Conservation (phyloP, 1,140 invertebrate genomes). For the Oreohelix idahoensis region DNA sequence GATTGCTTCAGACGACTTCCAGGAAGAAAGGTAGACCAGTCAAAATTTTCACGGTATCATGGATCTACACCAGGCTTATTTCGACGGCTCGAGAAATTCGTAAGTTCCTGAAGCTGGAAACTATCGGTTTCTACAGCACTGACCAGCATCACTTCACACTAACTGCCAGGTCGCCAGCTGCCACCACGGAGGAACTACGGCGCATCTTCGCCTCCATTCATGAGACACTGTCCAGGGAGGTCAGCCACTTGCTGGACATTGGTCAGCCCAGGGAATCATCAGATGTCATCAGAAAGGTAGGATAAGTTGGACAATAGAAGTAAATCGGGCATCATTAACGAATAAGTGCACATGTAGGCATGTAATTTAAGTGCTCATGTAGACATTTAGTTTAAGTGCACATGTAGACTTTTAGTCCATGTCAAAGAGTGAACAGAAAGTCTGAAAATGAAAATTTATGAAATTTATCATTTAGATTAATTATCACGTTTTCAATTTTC, state of each 20-base stretch:
- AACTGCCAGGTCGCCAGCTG: not conserved
- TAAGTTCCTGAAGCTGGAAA: slow-evolving; percentile 24
- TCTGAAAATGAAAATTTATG: too few relatives aligned
- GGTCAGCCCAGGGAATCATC: not conserved
- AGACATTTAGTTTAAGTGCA: too few relatives aligned
- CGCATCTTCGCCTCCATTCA: slow-evolving; percentile 18
- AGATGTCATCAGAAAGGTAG: slow-evolving; percentile 35
- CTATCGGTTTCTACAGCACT: slow-evolving; percentile 11
- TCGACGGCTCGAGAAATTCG: slow-evolving; percentile 28
- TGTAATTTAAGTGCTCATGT: too few relatives aligned
- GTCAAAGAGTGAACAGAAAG: too few relatives aligned
- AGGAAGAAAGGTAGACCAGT: slow-evolving; percentile 30
- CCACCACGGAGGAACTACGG: slow-evolving; percentile 30
- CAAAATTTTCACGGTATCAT: not conserved
- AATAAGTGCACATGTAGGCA: too few relatives aligned
- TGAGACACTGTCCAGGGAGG: slow-evolving; percentile 24
- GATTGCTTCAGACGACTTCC: too few relatives aligned
- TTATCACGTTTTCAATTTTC: too few relatives aligned
- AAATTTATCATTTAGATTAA: too few relatives aligned
- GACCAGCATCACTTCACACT: not conserved
- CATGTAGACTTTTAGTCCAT: too few relatives aligned
- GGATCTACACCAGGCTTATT: slow-evolving; percentile 8
- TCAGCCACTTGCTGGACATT: slow-evolving; percentile 34
- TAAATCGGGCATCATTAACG: too few relatives aligned
- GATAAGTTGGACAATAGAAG: not conserved